These are phyloP conservation scores for Echiichthys vipera DNA, from an alignment of 2,797 vertebrate genomes.

Conservation along the genomic window DNA sequence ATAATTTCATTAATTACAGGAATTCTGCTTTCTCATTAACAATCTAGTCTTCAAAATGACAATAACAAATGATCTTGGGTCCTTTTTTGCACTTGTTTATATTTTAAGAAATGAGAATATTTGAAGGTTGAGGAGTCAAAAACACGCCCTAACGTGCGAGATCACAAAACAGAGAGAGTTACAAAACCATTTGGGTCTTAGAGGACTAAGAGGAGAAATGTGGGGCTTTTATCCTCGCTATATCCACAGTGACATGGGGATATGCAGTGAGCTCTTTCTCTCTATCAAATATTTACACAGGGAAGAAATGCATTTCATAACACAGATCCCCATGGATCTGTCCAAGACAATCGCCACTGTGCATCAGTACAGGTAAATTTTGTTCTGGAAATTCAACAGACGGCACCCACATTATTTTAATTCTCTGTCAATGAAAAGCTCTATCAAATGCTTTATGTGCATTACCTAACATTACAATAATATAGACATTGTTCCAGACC, in stretches of 20 bases:
- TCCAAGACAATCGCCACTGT: slow-evolving; percentile 47
- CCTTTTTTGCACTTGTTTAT: slow-evolving; percentile 18
- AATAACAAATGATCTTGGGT: slow-evolving; percentile 19
- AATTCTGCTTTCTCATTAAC: slow-evolving; percentile 58
- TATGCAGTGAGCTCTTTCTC: slow-evolving; percentile 62
- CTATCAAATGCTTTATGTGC: background rate
- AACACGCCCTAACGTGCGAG: slow-evolving; percentile 38
- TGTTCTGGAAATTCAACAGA: slow-evolving; percentile 55
- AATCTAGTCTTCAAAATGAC: slow-evolving; percentile 23
- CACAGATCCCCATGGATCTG: slow-evolving; percentile 40
- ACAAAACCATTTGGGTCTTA: slow-evolving; percentile 62
- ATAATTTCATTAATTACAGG: slow-evolving; percentile 70
- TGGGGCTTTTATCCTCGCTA: slow-evolving; percentile 68
- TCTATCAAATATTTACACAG: slow-evolving; percentile 80
- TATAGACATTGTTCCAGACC: slow-evolving; percentile 1
- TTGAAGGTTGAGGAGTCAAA: slow-evolving; percentile 38
- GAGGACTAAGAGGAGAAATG: slow-evolving; percentile 58
- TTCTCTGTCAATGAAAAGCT: slow-evolving; percentile 37
- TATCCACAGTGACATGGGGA: slow-evolving; percentile 56
- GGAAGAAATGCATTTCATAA: slow-evolving; percentile 62
- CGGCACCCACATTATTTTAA: slow-evolving; percentile 10
- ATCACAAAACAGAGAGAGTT: slow-evolving; percentile 40
- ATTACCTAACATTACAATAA: background rate
- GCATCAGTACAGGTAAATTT: slow-evolving; percentile 61
- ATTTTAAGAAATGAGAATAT: slow-evolving; percentile 36